These are phyloP conservation scores for Tipula helvola DNA, from an alignment of 2,888 invertebrate species.

Conservation along the genomic window DNA sequence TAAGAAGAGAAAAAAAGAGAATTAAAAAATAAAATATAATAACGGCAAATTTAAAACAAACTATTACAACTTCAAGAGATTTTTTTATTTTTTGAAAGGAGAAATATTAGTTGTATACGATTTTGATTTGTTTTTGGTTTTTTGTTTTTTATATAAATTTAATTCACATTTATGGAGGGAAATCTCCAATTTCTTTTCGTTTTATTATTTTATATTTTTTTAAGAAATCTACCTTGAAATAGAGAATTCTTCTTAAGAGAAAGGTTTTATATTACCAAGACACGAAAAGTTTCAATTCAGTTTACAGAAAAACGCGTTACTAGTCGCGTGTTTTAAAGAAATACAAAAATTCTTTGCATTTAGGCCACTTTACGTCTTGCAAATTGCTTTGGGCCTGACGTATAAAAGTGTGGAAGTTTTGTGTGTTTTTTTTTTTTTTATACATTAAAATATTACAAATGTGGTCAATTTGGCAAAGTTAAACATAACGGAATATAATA, in stretches of 20 bases:
- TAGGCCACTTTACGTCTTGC: neutral
- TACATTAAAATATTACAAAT: neutral
- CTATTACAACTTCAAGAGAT: neutral
- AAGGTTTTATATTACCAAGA: conserved; percentile 4
- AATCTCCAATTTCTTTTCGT: neutral
- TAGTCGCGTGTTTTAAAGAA: neutral
- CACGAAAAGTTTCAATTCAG: neutral
- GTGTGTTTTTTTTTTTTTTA: neutral
- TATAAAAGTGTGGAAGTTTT: neutral
- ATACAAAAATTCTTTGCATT: conserved; percentile 4
- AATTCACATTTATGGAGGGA: neutral
- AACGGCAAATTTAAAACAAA: neutral
- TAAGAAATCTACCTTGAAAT: neutral
- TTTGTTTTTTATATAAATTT: neutral
- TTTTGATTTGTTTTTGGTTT: neutral
- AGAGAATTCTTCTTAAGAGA: conserved; percentile 4
- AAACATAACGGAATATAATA: neutral
- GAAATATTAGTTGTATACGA: neutral
- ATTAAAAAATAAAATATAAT: neutral
- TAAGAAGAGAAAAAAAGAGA: neutral
- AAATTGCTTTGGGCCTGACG: neutral
- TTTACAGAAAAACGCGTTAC: neutral
- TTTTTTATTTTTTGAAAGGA: neutral
- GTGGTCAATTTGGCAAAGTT: neutral
- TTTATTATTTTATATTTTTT: neutral